Base-by-base conservation (phyloP, 2,113 vertebrate genomes). In the Trichomycterus rosablanca region DNA sequence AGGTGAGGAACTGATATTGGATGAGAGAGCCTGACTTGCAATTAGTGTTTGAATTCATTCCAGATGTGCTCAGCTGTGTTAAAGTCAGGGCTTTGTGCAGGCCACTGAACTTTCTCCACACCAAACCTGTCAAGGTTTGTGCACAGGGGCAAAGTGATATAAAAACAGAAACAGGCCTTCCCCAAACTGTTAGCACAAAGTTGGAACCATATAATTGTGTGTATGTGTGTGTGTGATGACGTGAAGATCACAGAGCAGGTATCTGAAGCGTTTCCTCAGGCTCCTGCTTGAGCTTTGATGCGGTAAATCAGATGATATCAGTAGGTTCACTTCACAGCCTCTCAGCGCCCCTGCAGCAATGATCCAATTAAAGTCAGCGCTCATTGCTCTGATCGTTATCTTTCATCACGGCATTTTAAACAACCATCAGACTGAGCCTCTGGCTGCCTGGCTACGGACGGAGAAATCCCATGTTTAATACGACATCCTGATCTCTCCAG, bases 311-410 rank as follows among this genome's bases (percentile, higher is more conserved):
- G 80, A 81, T 86, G 72, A 72, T 76, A 82, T 84, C 80, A 77
- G 9, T 70, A 72, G 73, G 45, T 48, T 66, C 64, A 71, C 63
- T 68, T 73, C 67, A 45, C 54, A 70, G 52, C 71, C 59, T 69
- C 58, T 63, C 63, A 59, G 55, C 46, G 42, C 63, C 60, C 63
- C 32, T 49, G 16, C 12, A 54, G 53, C 40, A 34, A 40, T 65
- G 64, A 45, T 59, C 56, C 44, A 69, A 74, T 79, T 74, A 75
- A 79, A 66, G 59, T 74, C 67, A 66, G 78, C 20, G 11, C 70
- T 79, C 76, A 82, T 83, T 79, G 72, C 54, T 37, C 24, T 74
- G 76, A 84, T 84, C 77, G 71, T 80, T 79, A 85, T 86, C 82
- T 75, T 58, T 50, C 63, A 68, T 64, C 74, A 48, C 28, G 51